A percentile compares a stretch with the other conserved stretches of the same genome.
Evolutionary conservation across 2,888 invertebrate genomes (phyloP).

Genomic region (Fragum whitleyi): DNA sequence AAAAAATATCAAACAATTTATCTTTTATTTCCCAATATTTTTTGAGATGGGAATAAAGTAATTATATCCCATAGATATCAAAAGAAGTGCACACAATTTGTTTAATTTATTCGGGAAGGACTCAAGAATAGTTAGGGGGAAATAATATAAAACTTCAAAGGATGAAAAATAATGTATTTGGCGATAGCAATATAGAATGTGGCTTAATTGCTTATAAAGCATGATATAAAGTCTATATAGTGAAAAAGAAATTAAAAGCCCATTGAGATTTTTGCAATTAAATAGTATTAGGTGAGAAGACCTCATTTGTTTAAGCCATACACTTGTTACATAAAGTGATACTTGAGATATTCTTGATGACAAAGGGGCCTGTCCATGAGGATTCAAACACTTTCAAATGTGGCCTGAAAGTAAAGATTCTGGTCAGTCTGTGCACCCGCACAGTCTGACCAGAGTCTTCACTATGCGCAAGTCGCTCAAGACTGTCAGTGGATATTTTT

Average conservation of each 20-base stretch:
- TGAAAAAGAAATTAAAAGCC: constrained; percentile 42
- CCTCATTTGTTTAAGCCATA: neutral
- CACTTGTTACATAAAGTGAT: neutral
- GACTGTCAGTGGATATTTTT: no score
- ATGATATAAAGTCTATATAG: constrained; percentile 40
- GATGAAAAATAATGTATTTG: constrained; percentile 40
- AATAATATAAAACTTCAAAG: constrained; percentile 54
- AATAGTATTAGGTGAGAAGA: neutral
- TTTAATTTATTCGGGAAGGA: constrained; percentile 14
- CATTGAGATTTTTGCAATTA: constrained; percentile 19
- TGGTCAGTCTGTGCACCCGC: no score
- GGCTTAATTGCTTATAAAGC: constrained; percentile 19
- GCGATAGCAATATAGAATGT: constrained; percentile 25
- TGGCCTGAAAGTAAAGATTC: no score
- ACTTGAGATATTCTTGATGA: no score
- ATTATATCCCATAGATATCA: constrained; percentile 1
- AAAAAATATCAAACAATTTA: constrained; percentile 22
- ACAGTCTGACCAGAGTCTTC: no score
- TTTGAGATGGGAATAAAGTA: constrained; percentile 10
- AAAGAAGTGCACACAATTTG: constrained; percentile 11
- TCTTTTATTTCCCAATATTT: constrained; percentile 30
- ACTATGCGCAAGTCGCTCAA: no score
- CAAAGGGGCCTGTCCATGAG: no score
- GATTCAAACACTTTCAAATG: no score
- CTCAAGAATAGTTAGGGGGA: constrained; percentile 8